Base-by-base conservation (phyloP, 2,797 vertebrate species). In the Lophotriccus pileatus region DNA sequence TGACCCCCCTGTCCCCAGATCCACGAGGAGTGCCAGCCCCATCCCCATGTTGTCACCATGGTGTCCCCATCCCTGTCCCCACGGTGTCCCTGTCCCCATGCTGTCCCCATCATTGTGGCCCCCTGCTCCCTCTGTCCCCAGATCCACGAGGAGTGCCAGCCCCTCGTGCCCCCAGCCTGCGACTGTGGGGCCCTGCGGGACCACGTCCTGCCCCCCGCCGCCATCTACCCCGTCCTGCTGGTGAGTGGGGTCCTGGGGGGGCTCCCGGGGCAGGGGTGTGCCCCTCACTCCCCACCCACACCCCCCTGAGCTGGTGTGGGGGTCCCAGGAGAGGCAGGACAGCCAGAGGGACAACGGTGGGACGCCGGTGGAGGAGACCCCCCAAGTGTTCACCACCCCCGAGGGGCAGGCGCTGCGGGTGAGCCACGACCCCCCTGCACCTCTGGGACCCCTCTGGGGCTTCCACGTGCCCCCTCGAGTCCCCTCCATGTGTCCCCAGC, bases 371-470 rank as follows among this genome's bases (percentile, higher is more conserved):
- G 98, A 98, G 10, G 98, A 99, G 84, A 92, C 94, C 16, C 97
- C 98, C 5, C 95, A 95, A 73, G 95, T 97, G 77, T 98, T 98
- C 95, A 98, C 98, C 63, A 98, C 98, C 59, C 98, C 98, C 5
- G 98, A 98, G n/a, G 98, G 99, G 62, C 98, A 99, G 95, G 98
- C 99, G 59, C 98, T 99, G 79, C 98, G 98, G 98, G 99, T 99
- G 92, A 86, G 95, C 28, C 8, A 6, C 1, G 59, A 27, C 12
- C 16, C 13, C 44, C 46, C n/a, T 14, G 53, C 21, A 21, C 8
- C 8, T 21, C 53, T 21, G 30, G 32, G 52, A 13, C 19, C 12
- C 52, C 7, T 19, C 55, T 7, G 22, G 22, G 56, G 24, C 56
- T 23, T 32, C 23, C n/a, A 5, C 17, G 56, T 36, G 12, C 22